Conservation (phyloP, 2,113 vertebrate species). For the Megalops atlanticus region DNA sequence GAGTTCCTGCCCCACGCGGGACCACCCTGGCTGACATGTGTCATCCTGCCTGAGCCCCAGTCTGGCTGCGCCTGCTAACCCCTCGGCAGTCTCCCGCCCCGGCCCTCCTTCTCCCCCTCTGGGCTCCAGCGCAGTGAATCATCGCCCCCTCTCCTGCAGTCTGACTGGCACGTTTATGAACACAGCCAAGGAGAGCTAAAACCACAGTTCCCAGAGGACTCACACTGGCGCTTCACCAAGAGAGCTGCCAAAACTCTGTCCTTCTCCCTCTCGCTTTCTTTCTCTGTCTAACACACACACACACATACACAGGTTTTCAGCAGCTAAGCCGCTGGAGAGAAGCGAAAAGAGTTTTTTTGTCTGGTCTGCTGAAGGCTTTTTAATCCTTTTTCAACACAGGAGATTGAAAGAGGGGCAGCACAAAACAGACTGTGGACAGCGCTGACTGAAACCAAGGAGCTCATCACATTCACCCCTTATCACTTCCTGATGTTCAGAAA, state of each 20-base stretch:
- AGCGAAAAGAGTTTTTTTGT: constrained; percentile 10
- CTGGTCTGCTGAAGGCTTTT: constrained; percentile 22
- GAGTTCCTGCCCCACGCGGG: constrained; percentile 4
- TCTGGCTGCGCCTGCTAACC: background rate
- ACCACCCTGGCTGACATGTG: constrained; percentile 7
- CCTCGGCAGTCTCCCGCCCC: constrained; percentile 7
- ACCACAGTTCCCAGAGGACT: constrained; percentile 20
- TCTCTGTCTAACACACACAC: constrained; percentile 7
- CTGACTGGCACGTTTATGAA: constrained; percentile 30
- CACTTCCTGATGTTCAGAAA: constrained; percentile 7
- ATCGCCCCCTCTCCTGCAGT: background rate
- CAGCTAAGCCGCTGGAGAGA: constrained; percentile 23
- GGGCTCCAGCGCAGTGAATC: background rate
- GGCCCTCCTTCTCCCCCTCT: background rate
- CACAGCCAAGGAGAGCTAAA: constrained; percentile 20
- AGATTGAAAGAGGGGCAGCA: constrained; percentile 23
- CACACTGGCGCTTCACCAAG: constrained; percentile 5
- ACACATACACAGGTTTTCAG: constrained; percentile 24
- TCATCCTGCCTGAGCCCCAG: background rate
- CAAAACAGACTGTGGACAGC: constrained; percentile 17
- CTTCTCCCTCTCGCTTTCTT: constrained; percentile 23
- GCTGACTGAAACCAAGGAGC: constrained; percentile 25
- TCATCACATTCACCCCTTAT: constrained; percentile 28
- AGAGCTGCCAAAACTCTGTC: constrained; percentile 20
- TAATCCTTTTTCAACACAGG: constrained; percentile 31